phyloP scores from a whole-genome alignment of 2,797 vertebrate genomes.

The Myotis vivesi region DNA sequence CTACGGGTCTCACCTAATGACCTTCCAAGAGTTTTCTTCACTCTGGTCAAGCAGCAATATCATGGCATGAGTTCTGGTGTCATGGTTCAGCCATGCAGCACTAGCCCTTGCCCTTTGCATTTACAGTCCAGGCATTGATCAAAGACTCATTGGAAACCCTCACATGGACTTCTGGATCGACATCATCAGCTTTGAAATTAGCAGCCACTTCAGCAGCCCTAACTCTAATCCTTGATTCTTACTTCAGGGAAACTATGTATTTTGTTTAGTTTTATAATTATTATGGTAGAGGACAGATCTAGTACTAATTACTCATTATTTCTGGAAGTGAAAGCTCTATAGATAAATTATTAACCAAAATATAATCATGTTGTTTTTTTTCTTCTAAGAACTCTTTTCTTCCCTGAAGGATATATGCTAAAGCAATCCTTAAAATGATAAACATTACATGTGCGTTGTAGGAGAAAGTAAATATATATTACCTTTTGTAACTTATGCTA shows the following conservation, averaged over 20 bases:
- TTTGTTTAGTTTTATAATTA: background rate
- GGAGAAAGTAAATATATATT: background rate
- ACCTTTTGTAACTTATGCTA: background rate
- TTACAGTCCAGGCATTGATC: background rate
- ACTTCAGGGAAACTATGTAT: background rate
- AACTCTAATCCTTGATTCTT: background rate
- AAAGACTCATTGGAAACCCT: background rate
- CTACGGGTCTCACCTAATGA: background rate
- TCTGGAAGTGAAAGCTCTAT: background rate
- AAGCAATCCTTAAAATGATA: background rate
- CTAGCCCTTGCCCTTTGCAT: background rate
- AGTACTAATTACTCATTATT: background rate
- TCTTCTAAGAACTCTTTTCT: background rate
- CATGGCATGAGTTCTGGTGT: background rate
- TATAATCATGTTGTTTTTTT: background rate
- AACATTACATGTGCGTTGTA: background rate
- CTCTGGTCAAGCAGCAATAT: background rate
- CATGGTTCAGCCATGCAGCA: background rate
- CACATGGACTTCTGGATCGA: background rate
- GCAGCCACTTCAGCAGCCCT: background rate
- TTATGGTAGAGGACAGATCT: background rate
- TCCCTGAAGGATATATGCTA: background rate
- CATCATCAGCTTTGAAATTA: background rate
- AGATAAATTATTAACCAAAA: background rate
- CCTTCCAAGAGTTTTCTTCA: background rate